Base-by-base conservation (phyloP, 2,113 vertebrate genomes). In the Seriola quinqueradiata region DNA sequence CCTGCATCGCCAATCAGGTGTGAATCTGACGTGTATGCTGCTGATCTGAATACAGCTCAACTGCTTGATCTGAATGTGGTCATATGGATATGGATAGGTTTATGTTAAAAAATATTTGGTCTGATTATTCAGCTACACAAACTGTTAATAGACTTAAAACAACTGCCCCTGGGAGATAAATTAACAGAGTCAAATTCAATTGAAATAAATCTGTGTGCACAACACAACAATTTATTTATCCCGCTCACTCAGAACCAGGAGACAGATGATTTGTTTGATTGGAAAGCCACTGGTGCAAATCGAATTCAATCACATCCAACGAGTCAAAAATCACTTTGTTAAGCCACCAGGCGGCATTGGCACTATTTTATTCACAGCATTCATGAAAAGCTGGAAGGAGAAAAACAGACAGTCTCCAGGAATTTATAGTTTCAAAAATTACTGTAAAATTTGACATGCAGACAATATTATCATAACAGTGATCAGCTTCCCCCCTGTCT, bases 211-310 rank as follows among this genome's bases (percentile, higher is more conserved):
- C 67, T 59, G 50, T 36, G 66, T 68, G 83, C 64, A 66, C 64
- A 75, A 86, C 81, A 82, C 65, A 57, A 60, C 67, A 46, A 59
- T 64, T 84, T 38, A 38, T 68, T 85, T 67, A 60, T 55, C 40
- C 60, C 4, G 23, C 48, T 75, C 32, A 11, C 84, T 85, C 73
- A 63, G 34, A 78, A 65, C 66, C 79, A n/a, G 36, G 21, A 79
- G 70, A 81, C 68, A 61, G 73, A 87, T 84, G 79, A 86, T 80
- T 79, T 82, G 82, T 93, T 88, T 86, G 78, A 90, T 87, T 77
- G 87, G 79, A 60, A 88, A 90, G 72, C 70, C 77, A 80, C 36
- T 23, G 32, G 70, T 70, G 88, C 87, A 77, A 68, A 75, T 84
- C 79, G 4, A 90, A 87, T 84, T 81, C 81, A 88, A 85, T 91